These are phyloP conservation scores for Microtus richardsoni DNA, from an alignment of 2,113 vertebrate species.

Conservation along the genomic window DNA sequence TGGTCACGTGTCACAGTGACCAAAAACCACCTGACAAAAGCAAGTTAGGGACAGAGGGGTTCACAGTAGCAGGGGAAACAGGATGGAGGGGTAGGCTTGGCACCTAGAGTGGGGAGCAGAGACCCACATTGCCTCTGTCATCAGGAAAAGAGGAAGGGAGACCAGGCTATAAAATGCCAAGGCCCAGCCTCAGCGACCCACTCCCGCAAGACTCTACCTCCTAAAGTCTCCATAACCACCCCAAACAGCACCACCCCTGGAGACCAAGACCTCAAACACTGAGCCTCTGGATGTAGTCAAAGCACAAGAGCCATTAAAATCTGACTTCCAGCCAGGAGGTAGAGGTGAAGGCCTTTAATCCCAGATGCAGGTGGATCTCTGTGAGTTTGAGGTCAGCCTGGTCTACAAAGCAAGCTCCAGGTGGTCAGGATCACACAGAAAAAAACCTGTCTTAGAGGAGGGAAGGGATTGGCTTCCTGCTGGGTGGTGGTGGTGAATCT, in stretches of 20 bases:
- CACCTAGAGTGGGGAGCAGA: background rate
- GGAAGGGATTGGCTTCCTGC: too few species aligned
- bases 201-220: background rate
- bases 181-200: background rate
- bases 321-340: too few species aligned
- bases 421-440: too few species aligned
- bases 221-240: background rate
- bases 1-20: background rate
- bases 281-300: too few species aligned
- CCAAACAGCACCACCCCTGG: background rate
- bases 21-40: background rate
- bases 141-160: background rate
- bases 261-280: background rate
- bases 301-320: background rate
- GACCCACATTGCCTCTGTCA: background rate
- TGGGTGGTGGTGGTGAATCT: too few species aligned
- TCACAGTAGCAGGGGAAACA: background rate
- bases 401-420: too few species aligned
- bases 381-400: too few species aligned
- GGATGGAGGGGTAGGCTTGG: background rate
- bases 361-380: too few species aligned
- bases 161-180: background rate
- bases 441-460: too few species aligned
- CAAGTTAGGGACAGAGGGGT: background rate
- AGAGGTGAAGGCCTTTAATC: too few species aligned